Base-by-base conservation (phyloP, 2,888 invertebrate genomes). In the Chironomus tentans region DNA sequence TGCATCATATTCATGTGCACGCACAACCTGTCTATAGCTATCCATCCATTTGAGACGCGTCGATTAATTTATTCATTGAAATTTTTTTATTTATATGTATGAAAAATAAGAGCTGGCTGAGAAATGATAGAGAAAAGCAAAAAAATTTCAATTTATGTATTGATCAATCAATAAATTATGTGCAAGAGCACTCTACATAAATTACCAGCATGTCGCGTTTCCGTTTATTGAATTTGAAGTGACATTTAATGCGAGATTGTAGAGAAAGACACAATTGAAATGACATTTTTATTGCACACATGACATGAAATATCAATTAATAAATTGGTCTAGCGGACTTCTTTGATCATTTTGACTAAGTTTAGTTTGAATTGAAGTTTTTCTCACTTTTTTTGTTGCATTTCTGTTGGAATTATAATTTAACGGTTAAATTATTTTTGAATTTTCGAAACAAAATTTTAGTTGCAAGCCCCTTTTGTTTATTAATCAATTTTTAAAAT, bases 81-180 rank as follows among this genome's bases (percentile, higher is more conserved):
- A 56, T 18, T 38, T 38, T n/a, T 38, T 38, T 38, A 38, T 38
- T 38, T 38, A 10, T 38, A 38, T 38, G 38, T 38, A 38, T 38
- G 38, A 4, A 38, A 38, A 38, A 38, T 38, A 56, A 56, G 18
- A 15, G 15, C 56, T 7, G 18, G n/a, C 56, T 15, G 15, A 56
- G 15, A 56, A 4, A 18, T 56, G 56, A 18, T 38, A 56, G 56
- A n/a, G 56, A 56, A 56, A 56, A 56, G 56, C 38, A 38, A 38
- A 56, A 18, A 56, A 56, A 70, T 71, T 24, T 24, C 61, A 72
- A 72, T 72, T 61, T 62, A 72, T 72, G 21, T 61, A 61, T 72
- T 69, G 72, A 72, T 61, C 72, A 61, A 61, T 61, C 72, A 72
- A 72, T 72, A 72, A 72, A 72, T 72, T 72, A 70, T 70, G 47